Percentiles rank a stretch among this genome's conserved stretches.
phyloP scores from a whole-genome alignment of 2,113 vertebrate species.

The Xiphorhynchus elegans region DNA sequence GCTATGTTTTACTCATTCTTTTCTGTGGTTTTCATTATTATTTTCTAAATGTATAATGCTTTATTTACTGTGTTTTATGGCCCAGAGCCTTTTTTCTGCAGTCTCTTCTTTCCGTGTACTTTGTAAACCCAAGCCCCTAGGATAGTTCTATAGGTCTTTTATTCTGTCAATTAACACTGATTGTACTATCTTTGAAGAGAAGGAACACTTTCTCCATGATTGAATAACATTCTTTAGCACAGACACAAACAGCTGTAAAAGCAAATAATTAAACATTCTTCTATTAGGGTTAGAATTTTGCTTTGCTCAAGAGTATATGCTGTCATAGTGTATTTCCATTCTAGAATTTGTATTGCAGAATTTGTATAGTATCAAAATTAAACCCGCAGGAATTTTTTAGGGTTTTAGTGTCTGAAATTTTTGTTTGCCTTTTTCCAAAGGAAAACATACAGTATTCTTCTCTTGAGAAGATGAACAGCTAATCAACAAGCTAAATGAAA shows the following conservation, averaged over 20 bases:
- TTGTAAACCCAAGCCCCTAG: background rate
- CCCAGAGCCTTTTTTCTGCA: background rate
- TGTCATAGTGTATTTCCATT: background rate
- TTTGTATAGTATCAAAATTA: background rate
- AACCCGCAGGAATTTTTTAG: background rate
- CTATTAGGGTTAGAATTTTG: background rate
- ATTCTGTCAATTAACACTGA: background rate
- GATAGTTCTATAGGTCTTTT: background rate
- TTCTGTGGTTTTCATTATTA: background rate
- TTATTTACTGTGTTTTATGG: background rate
- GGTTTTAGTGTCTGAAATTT: background rate
- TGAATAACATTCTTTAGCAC: background rate
- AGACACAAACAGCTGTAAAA: background rate
- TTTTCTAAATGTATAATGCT: background rate
- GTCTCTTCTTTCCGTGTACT: background rate
- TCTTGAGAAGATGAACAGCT: background rate
- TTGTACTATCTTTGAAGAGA: background rate
- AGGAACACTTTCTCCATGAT: background rate
- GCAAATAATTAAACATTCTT: background rate
- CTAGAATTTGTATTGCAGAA: background rate
- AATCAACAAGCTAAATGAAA: background rate
- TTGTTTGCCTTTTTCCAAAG: background rate
- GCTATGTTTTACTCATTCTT: background rate
- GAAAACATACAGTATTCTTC: background rate
- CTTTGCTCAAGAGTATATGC: background rate